phyloP scores from a whole-genome alignment of 2,797 vertebrate species.

The Pangasius mekongensis region DNA sequence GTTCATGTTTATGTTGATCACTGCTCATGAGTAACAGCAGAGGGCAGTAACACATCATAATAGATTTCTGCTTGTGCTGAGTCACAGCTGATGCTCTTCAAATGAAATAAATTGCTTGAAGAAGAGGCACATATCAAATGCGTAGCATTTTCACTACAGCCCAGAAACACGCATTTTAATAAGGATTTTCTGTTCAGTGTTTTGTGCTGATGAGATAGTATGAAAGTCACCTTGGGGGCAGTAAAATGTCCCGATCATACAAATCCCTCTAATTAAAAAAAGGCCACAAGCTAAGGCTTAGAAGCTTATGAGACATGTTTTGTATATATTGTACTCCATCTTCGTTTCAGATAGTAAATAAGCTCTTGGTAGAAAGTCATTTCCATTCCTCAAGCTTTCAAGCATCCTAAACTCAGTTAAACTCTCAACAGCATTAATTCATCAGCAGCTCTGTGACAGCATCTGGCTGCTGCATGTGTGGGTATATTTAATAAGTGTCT shows the following conservation, averaged over 20 bases:
- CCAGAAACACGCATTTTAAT: not conserved
- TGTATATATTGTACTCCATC: not conserved
- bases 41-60: slow-evolving; percentile 36
- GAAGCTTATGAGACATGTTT: slow-evolving; percentile 7
- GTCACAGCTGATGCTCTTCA: slow-evolving; percentile 32
- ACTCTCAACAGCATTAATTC: slow-evolving; percentile 8
- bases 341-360: not conserved
- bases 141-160: not conserved
- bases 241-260: not conserved
- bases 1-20: not conserved
- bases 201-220: not conserved
- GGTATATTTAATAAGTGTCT: slow-evolving; percentile 28
- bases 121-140: slow-evolving; percentile 3
- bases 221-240: not conserved
- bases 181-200: not conserved
- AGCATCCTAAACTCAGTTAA: not conserved
- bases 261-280: slow-evolving; percentile 7
- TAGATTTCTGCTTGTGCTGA: slow-evolving; percentile 34
- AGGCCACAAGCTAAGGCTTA: not conserved
- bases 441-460: slow-evolving; percentile 20
- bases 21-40: slow-evolving; percentile 34
- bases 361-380: not conserved
- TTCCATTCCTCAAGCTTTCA: slow-evolving; percentile 6
- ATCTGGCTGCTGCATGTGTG: slow-evolving; percentile 5
- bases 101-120: slow-evolving; percentile 2